phyloP scores from a whole-genome alignment of 1,140 invertebrate genomes.

The Drosophila rhopaloa region DNA sequence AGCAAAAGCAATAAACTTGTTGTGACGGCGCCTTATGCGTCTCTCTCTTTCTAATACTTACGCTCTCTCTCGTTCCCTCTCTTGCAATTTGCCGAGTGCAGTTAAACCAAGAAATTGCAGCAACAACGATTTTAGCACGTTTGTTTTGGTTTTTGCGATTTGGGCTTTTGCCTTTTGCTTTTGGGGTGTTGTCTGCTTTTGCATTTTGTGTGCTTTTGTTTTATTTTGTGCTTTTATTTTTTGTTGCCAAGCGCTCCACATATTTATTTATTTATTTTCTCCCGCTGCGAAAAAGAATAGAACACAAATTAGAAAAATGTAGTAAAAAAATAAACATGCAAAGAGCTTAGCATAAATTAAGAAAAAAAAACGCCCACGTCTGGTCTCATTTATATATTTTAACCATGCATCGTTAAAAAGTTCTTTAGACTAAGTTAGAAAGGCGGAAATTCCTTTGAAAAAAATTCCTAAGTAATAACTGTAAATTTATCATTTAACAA shows the following conservation, averaged over 20 bases:
- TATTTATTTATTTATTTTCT: constrained; percentile 21
- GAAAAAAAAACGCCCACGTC: constrained; percentile 49
- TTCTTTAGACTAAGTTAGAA: constrained; percentile 1
- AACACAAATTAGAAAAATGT: constrained; percentile 20
- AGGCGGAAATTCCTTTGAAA: neutral
- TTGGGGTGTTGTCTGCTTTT: constrained; percentile 14
- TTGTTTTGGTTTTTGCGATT: constrained; percentile 41
- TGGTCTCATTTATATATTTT: constrained; percentile 44
- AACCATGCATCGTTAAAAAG: constrained; percentile 22
- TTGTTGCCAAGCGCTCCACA: constrained; percentile 47
- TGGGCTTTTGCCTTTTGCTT: constrained; percentile 4
- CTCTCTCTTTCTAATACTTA: neutral
- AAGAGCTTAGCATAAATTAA: constrained; percentile 27
- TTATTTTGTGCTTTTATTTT: constrained; percentile 2
- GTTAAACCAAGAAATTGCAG: constrained; percentile 40
- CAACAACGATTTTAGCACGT: constrained; percentile 16
- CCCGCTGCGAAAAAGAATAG: constrained; percentile 15
- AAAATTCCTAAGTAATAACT: too few species aligned
- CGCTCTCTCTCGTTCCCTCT: constrained; percentile 1
- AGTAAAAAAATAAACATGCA: constrained; percentile 4
- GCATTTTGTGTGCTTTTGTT: constrained; percentile 16
- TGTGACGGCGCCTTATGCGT: neutral
- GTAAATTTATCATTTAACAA: too few species aligned
- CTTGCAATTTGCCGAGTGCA: constrained; percentile 60
- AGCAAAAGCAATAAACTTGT: constrained; percentile 28